Conservation (phyloP, 1,140 invertebrate species). For the Cheumatopsyche charites region DNA sequence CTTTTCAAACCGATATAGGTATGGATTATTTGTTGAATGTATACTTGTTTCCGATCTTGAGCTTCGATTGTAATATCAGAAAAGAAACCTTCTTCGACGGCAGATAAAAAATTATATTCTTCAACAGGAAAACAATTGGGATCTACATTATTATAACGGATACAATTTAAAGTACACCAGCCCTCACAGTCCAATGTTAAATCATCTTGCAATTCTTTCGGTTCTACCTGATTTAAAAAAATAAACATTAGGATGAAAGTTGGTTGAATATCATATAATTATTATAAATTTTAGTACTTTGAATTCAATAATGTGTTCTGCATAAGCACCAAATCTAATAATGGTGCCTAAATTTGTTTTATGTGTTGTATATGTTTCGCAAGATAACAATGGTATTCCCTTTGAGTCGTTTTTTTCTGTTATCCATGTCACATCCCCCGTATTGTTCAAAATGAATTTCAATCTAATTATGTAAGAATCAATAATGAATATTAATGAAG, state of each 20-base stretch:
- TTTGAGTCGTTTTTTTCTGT: slow-evolving; percentile 62
- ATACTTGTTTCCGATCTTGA: slow-evolving; percentile 62
- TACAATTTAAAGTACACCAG: slow-evolving; percentile 66
- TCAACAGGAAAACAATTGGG: slow-evolving; percentile 52
- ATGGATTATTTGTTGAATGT: background rate
- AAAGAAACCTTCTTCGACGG: slow-evolving; percentile 68
- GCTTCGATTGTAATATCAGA: slow-evolving; percentile 62
- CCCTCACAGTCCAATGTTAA: slow-evolving; percentile 64
- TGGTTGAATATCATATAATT: background rate
- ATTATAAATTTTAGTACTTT: slow-evolving; percentile 53
- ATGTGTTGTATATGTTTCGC: slow-evolving; percentile 66
- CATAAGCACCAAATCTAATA: slow-evolving; percentile 64
- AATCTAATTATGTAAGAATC: slow-evolving; percentile 56
- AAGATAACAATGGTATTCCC: slow-evolving; percentile 64
- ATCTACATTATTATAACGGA: slow-evolving; percentile 55
- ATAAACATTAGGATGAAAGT: slow-evolving; percentile 13
- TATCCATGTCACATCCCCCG: slow-evolving; percentile 66
- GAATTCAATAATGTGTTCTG: slow-evolving; percentile 67
- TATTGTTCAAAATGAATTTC: slow-evolving; percentile 65
- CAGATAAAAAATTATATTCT: slow-evolving; percentile 63
- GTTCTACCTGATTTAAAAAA: slow-evolving; percentile 51
- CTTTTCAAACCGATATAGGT: background rate
- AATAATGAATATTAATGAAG: no score
- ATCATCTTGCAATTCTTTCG: slow-evolving; percentile 58
- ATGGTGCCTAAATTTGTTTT: slow-evolving; percentile 50